phyloP scores from a whole-genome alignment of 1,140 invertebrate species.

The Centruroides sculpturatus region DNA sequence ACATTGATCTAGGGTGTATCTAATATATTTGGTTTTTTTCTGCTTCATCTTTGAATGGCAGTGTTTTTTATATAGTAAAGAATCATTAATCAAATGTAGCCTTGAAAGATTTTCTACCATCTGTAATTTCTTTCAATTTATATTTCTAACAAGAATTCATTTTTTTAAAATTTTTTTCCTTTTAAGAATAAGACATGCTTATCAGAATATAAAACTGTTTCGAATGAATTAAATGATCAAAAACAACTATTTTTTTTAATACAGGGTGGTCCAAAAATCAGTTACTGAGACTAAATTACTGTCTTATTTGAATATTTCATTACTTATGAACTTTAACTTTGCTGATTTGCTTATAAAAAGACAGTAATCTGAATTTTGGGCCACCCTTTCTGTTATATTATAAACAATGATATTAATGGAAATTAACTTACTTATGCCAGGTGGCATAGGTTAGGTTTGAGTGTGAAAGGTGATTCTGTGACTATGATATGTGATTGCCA shows the following conservation, averaged over 20 bases:
- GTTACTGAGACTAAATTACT: too few relatives aligned
- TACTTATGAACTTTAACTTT: not conserved
- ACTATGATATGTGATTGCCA: constrained; percentile 56
- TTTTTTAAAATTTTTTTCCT: too few relatives aligned
- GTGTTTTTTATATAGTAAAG: too few relatives aligned
- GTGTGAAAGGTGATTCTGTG: constrained; percentile 57
- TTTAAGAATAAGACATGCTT: too few relatives aligned
- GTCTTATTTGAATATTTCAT: not conserved
- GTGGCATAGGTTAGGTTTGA: constrained; percentile 62
- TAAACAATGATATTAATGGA: constrained; percentile 7
- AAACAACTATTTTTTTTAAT: too few relatives aligned
- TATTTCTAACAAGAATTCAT: not conserved
- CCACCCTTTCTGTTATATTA: not conserved
- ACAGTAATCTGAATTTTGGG: not conserved
- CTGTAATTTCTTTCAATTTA: not conserved
- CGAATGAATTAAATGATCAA: too few relatives aligned
- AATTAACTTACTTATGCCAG: constrained; percentile 26
- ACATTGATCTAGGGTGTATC: too few relatives aligned
- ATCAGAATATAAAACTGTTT: too few relatives aligned
- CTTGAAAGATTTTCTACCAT: not conserved
- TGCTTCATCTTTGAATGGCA: too few relatives aligned
- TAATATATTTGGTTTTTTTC: too few relatives aligned
- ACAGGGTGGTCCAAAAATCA: not conserved
- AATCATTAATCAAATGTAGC: too few relatives aligned
- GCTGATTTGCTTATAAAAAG: too few relatives aligned